Evolutionary conservation across 2,888 invertebrate species (phyloP).

Genomic region (Dendrolimus houi): DNA sequence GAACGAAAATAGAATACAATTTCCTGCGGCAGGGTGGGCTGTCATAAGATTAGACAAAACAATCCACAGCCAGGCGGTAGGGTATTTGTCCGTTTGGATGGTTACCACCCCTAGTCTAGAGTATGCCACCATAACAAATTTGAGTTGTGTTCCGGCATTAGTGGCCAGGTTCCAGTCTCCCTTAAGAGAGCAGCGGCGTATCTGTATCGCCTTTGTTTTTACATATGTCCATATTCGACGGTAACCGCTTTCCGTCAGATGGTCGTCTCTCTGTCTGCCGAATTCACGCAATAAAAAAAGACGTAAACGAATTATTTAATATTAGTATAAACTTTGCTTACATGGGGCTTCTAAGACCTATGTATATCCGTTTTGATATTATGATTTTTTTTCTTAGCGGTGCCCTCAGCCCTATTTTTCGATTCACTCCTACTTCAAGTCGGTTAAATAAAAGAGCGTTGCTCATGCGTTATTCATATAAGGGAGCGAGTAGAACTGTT

Average conservation of each 20-base stretch:
- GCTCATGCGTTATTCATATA: slow-evolving; percentile 47
- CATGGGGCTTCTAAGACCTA: slow-evolving; percentile 8
- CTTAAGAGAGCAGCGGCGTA: neutral
- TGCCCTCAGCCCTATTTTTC: slow-evolving; percentile 23
- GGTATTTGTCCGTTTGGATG: neutral
- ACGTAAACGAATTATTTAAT: neutral
- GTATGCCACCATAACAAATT: neutral
- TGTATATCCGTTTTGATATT: neutral
- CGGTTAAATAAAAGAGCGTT: slow-evolving; percentile 37
- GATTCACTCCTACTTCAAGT: slow-evolving; percentile 34
- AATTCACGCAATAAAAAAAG: neutral
- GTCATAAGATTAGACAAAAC: no score
- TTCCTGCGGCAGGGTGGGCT: no score
- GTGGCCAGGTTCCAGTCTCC: neutral
- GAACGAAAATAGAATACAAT: neutral
- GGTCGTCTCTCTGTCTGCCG: neutral
- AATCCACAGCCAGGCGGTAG: neutral
- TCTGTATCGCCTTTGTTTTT: neutral
- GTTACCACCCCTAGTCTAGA: neutral
- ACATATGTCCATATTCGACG: neutral
- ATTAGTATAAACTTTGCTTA: no score
- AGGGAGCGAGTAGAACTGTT: slow-evolving; percentile 20
- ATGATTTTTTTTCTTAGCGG: no score
- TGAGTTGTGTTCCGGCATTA: neutral
- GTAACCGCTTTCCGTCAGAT: neutral